These are phyloP conservation scores for Myotis planiceps DNA, from an alignment of 2,797 vertebrate genomes.

Conservation along the genomic window DNA sequence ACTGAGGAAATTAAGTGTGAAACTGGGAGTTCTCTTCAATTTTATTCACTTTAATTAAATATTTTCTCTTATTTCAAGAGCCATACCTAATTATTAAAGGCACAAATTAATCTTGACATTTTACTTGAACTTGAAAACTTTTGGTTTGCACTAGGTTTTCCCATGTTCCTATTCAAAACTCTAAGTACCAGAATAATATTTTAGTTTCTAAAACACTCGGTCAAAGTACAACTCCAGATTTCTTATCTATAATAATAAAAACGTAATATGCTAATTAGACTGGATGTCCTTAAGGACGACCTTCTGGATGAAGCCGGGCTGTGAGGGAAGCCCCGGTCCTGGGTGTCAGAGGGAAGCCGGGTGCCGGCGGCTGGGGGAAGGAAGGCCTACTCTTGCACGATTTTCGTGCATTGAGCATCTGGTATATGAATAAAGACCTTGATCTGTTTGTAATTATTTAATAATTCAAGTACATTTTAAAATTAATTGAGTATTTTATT, in stretches of 20 bases:
- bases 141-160: background rate
- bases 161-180: conserved; percentile 6
- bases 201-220: conserved; percentile 23
- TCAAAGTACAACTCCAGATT: conserved; percentile 18
- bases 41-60: conserved; percentile 62
- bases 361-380: no score
- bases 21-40: conserved; percentile 41
- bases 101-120: conserved; percentile 40
- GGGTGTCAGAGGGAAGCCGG: no score
- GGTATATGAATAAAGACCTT: background rate
- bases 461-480: conserved; percentile 51
- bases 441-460: conserved; percentile 52
- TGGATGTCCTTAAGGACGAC: no score
- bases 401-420: no score
- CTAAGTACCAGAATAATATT: background rate
- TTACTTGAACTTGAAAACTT: conserved; percentile 57
- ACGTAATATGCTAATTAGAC: no score
- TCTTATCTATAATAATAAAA: background rate
- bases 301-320: no score
- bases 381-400: no score
- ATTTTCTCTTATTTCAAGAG: conserved; percentile 48
- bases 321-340: no score
- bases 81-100: conserved; percentile 25
- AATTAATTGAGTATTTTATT: conserved; percentile 60
- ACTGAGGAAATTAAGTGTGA: conserved; percentile 57